phyloP scores from a whole-genome alignment of 2,888 invertebrate species.

The Cistogaster globosa region DNA sequence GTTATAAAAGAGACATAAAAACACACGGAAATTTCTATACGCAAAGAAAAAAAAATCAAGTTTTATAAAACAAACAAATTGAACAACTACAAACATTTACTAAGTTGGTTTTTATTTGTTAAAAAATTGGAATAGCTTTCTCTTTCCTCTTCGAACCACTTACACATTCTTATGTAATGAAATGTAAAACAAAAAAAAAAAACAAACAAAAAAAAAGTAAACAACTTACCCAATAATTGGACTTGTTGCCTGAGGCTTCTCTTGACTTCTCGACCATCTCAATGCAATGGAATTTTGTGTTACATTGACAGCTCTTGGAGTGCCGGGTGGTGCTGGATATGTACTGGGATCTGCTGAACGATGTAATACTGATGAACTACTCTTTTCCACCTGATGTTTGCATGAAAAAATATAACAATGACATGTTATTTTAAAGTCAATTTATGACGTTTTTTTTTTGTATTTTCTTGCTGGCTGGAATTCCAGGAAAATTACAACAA shows the following conservation, averaged over 20 bases:
- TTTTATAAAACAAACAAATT: conserved; percentile 36
- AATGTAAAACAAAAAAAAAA: not conserved
- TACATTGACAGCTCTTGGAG: conserved; percentile 87
- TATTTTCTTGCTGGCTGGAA: conserved; percentile 31
- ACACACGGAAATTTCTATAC: not conserved
- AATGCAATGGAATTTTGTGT: conserved; percentile 87
- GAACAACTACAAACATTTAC: conserved; percentile 9
- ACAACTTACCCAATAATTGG: conserved; percentile 82
- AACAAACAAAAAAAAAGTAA: not conserved
- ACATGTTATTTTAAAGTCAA: conserved; percentile 44
- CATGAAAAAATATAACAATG: conserved; percentile 17
- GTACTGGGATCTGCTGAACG: conserved; percentile 88
- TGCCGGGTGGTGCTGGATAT: conserved; percentile 89
- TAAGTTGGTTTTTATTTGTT: not conserved
- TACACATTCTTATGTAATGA: not conserved
- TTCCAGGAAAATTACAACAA: conserved; percentile 19
- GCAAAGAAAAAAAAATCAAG: not conserved
- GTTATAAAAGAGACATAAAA: not conserved
- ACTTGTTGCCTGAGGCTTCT: conserved; percentile 83
- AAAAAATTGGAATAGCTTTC: not conserved
- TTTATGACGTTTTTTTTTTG: conserved; percentile 43
- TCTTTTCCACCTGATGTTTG: conserved; percentile 81
- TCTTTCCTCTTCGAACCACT: not conserved
- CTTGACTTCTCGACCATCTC: conserved; percentile 86
- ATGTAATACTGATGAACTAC: conserved; percentile 85